Conservation (phyloP, 2,797 vertebrate genomes). For the Eutrigla gurnardus region DNA sequence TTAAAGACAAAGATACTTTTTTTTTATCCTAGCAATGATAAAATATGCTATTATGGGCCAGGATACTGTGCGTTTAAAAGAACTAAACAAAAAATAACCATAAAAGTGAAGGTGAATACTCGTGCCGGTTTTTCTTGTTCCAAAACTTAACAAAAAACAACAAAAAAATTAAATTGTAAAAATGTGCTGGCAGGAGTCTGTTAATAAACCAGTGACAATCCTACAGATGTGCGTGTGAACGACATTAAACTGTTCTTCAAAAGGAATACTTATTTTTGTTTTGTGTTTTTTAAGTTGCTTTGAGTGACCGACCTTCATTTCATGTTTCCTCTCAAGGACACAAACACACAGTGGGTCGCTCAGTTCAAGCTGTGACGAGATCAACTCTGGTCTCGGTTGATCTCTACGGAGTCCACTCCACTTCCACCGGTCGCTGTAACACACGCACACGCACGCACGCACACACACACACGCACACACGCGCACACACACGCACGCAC, state of each 20-base stretch:
- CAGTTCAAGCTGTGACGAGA: background rate
- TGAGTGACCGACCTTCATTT: background rate
- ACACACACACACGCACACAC: background rate
- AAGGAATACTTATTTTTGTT: no score
- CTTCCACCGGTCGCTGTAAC: background rate
- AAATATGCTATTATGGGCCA: conserved; percentile 28
- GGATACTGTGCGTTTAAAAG: conserved; percentile 15
- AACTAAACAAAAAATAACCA: background rate
- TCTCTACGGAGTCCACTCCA: background rate
- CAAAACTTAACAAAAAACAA: no score
- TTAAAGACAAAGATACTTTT: background rate
- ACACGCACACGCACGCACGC: background rate
- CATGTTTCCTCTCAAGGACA: no score
- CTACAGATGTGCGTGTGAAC: no score
- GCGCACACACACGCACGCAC: background rate
- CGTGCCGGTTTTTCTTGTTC: background rate
- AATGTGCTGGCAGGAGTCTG: no score
- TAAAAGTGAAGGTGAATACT: background rate
- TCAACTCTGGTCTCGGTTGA: background rate
- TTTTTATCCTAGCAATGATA: background rate
- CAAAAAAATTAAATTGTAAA: no score
- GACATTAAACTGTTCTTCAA: no score
- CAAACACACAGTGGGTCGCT: background rate
- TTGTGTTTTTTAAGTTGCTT: no score
- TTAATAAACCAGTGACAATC: no score